phyloP scores from a whole-genome alignment of 1,140 invertebrate species.

The Eupristina koningsbergeri region DNA sequence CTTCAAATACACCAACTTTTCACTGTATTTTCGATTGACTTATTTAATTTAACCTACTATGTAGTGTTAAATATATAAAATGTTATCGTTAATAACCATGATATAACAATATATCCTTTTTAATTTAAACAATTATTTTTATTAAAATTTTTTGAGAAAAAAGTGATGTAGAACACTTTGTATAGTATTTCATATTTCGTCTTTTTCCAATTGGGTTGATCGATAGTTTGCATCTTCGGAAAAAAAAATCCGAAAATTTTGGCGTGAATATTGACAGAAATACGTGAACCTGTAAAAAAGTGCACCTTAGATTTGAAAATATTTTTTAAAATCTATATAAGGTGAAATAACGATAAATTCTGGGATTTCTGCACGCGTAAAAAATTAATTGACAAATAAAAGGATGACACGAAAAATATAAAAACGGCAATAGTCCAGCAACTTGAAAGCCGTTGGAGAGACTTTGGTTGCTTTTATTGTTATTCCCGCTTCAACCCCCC shows the following conservation, averaged over 20 bases:
- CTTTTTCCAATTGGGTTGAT: no score
- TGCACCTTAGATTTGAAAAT: constrained; percentile 13
- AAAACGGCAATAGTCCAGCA: not conserved
- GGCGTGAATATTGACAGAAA: constrained; percentile 3
- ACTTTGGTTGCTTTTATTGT: constrained; percentile 38
- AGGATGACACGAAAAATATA: constrained; percentile 8
- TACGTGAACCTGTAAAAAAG: not conserved
- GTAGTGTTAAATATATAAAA: no score
- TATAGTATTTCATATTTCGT: no score
- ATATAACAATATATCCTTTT: no score
- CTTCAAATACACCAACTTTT: no score
- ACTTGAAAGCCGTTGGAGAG: constrained; percentile 27
- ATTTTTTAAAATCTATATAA: constrained; percentile 21
- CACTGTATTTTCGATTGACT: no score
- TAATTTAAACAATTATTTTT: no score
- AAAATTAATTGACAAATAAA: constrained; percentile 48
- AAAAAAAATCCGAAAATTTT: constrained; percentile 20
- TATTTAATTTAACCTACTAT: no score
- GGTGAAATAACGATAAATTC: constrained; percentile 30
- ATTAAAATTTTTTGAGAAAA: no score
- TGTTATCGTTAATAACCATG: no score
- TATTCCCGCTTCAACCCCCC: not conserved
- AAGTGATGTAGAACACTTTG: no score
- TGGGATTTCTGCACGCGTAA: not conserved
- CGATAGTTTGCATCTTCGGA: no score